Base-by-base conservation (phyloP, 2,113 vertebrate species). In the Castor canadensis region DNA sequence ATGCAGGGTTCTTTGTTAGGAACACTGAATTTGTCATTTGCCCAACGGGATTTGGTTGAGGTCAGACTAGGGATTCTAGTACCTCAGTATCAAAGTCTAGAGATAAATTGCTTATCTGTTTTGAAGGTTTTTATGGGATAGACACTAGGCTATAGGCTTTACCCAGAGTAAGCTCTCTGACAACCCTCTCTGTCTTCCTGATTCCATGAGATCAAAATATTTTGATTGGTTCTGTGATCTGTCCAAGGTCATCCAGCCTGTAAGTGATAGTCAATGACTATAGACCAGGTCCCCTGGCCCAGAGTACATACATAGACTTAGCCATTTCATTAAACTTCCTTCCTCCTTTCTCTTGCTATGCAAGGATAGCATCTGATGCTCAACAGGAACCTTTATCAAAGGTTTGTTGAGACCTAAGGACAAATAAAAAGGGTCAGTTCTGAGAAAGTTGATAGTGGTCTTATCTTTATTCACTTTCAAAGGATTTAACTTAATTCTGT, bases 251-350 rank as follows among this genome's bases (percentile, higher is more conserved):
- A 89, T 26, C 2, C 67, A 93, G 30, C 30, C 45, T 22, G 1
- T 43, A 82, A 72, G 47, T 47, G 8, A 83, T 19, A 83, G 38
- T 32, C 4, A 43, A 54, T 38, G 54, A 67, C 60, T 75, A 38
- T 60, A 60, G n/a, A n/a, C 28, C 19, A 40, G 67, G 13, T 75
- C 60, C 40, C 38, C 15, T 2, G 64, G 16, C 35, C 19, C 30
- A 24, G 5, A 16, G 12, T 19, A n/a, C 43, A 19, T 0, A 0
- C 0, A 1, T 3, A 47, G 32, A 73, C 24, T 15, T 16, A 8
- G 26, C 9, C 32, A 35, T 35, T 62, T n/a, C 6, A 22, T 8
- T 15, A 0, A 67, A 17, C 71, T 66, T 66, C 20, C 47, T 75
- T 58, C 69, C 62, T 86, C 80, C 32, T 49, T 92, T 45, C 52